These are phyloP conservation scores for Drosophila albomicans DNA, from an alignment of 1,140 invertebrate genomes.

Conservation along the genomic window DNA sequence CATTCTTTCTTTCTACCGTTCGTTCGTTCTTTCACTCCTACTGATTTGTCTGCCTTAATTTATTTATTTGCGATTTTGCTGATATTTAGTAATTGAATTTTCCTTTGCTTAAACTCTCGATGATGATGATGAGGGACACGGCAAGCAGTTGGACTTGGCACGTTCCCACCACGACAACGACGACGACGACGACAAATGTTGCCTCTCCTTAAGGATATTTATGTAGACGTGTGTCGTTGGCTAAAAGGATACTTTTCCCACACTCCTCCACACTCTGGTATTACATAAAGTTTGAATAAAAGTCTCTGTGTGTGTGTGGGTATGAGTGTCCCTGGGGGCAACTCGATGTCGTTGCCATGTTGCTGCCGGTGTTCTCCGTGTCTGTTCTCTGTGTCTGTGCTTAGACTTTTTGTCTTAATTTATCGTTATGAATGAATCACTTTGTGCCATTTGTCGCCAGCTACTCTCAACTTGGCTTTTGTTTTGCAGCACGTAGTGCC, in stretches of 20 bases:
- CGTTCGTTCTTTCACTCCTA: conserved; percentile 9
- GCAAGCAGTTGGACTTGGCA: conserved; percentile 44
- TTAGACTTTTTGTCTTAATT: conserved; percentile 71
- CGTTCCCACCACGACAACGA: conserved; percentile 41
- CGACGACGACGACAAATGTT: conserved; percentile 44
- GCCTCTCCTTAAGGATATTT: conserved; percentile 53
- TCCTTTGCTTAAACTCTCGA: conserved; percentile 26
- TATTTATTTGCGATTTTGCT: conserved; percentile 78
- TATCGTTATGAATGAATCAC: conserved; percentile 82
- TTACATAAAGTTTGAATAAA: conserved; percentile 62
- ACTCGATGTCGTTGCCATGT: conserved; percentile 36
- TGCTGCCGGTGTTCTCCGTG: conserved; percentile 14
- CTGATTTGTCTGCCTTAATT: conserved; percentile 76
- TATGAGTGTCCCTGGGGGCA: conserved; percentile 55
- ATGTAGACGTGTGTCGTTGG: conserved; percentile 38
- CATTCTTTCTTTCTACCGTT: too few relatives aligned
- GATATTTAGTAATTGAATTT: conserved; percentile 80
- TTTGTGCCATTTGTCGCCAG: conserved; percentile 44
- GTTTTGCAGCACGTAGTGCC: conserved; percentile 61
- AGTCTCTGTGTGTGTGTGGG: conserved; percentile 2
- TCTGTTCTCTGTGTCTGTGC: conserved; percentile 12
- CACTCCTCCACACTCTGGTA: background rate
- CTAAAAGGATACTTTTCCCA: conserved; percentile 46
- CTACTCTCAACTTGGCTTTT: conserved; percentile 27
- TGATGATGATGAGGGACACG: conserved; percentile 55